Percentiles rank a stretch among this genome's conserved stretches.
Evolutionary conservation across 2,113 vertebrate species (phyloP).

Genomic region (Pagrus major): DNA sequence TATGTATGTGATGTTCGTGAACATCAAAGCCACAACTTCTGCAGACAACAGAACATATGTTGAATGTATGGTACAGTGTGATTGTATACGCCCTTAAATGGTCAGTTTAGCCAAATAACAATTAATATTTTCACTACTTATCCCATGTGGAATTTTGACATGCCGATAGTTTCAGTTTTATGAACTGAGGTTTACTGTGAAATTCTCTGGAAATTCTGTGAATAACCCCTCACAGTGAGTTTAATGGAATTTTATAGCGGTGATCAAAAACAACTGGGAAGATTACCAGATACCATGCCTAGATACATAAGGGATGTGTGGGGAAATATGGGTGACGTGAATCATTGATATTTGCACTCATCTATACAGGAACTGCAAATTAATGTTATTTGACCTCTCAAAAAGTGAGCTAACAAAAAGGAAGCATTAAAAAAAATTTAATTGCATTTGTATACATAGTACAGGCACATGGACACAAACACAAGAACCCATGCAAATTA

Average conservation of each 20-base stretch:
- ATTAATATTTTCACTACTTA: background rate
- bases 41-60: background rate
- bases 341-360: background rate
- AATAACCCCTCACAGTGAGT: background rate
- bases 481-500: background rate
- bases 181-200: background rate
- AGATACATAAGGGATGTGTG: too few relatives aligned
- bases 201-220: slow-evolving; percentile 17
- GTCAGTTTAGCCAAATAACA: background rate
- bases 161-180: background rate
- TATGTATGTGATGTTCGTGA: background rate
- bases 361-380: background rate
- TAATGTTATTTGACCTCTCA: background rate
- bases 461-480: background rate
- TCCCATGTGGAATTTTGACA: background rate
- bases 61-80: background rate
- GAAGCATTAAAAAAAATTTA: background rate
- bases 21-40: background rate
- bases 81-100: background rate
- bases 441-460: background rate
- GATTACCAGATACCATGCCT: background rate
- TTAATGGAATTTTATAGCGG: background rate
- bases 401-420: background rate
- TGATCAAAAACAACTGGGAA: background rate
- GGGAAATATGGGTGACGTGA: background rate